Evolutionary conservation across 2,113 vertebrate genomes (phyloP).

Genomic region (Raja brachyura): DNA sequence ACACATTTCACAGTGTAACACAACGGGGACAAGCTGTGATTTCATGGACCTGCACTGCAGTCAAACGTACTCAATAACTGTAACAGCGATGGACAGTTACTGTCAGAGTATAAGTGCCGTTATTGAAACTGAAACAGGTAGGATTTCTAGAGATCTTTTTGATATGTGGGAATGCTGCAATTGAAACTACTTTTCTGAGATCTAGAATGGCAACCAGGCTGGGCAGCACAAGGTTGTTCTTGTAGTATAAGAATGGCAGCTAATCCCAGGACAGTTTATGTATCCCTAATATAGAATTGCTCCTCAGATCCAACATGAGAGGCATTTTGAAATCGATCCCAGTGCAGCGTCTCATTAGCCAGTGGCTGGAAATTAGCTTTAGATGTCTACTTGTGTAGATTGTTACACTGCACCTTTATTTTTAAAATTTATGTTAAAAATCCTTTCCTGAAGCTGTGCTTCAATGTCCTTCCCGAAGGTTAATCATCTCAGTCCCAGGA

Average conservation of each 20-base stretch:
- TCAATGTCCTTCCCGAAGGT: no score
- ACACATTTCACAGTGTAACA: conserved; percentile 47
- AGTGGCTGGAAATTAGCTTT: not conserved
- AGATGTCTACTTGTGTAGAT: not conserved
- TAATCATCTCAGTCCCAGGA: no score
- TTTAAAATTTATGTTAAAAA: not conserved
- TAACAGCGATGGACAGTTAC: conserved; percentile 51
- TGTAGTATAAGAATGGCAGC: not conserved
- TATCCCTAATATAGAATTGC: not conserved
- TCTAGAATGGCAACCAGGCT: not conserved
- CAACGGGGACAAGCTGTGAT: conserved; percentile 46
- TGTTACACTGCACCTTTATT: not conserved
- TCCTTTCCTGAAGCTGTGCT: not conserved
- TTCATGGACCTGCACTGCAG: conserved; percentile 56
- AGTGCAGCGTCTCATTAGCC: not conserved
- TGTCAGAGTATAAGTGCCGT: conserved; percentile 50
- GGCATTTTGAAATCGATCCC: not conserved
- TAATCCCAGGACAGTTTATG: not conserved
- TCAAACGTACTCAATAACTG: conserved; percentile 58
- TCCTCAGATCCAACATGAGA: not conserved
- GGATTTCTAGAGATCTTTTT: not conserved
- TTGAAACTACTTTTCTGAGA: not conserved
- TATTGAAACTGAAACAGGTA: conserved; percentile 16
- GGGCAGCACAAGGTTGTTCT: not conserved
- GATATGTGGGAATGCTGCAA: not conserved